Percentiles rank a stretch among this genome's conserved stretches.
Evolutionary conservation across 2,888 invertebrate species (phyloP).

Genomic region (Dolomedes plantarius): DNA sequence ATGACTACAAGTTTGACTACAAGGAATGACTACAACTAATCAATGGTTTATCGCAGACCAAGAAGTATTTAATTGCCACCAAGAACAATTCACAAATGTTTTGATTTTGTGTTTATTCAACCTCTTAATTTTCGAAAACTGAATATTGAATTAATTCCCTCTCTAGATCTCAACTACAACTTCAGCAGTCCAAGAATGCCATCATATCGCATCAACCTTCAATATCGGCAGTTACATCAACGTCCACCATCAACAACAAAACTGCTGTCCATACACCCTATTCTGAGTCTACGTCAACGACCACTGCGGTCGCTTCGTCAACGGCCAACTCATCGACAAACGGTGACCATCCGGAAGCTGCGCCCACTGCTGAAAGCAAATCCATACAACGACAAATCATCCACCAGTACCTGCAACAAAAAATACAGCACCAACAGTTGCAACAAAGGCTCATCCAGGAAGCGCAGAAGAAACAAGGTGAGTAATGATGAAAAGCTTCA

Average conservation of each 20-base stretch:
- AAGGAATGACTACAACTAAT: too few relatives aligned
- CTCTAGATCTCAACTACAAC: slow-evolving; percentile 52
- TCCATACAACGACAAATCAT: slow-evolving; percentile 38
- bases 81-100: too few relatives aligned
- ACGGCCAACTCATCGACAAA: not conserved
- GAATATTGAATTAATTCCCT: too few relatives aligned
- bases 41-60: too few relatives aligned
- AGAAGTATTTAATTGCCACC: too few relatives aligned
- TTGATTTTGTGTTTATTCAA: too few relatives aligned
- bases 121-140: too few relatives aligned
- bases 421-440: slow-evolving; percentile 57
- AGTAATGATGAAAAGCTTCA: too few relatives aligned
- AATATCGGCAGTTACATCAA: slow-evolving; percentile 76
- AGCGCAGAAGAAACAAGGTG: slow-evolving; percentile 44
- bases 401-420: slow-evolving; percentile 57
- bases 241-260: slow-evolving; percentile 1
- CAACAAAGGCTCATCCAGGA: slow-evolving; percentile 20
- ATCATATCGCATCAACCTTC: slow-evolving; percentile 25
- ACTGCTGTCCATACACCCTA: not conserved
- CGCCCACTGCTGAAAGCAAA: slow-evolving; percentile 34
- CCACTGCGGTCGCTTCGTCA: not conserved
- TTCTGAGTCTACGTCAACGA: slow-evolving; percentile 1
- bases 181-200: slow-evolving; percentile 53
- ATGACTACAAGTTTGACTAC: too few relatives aligned
- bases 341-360: not conserved